Evolutionary conservation across 2,888 invertebrate genomes (phyloP).

Genomic region (Diplolepis rosae): DNA sequence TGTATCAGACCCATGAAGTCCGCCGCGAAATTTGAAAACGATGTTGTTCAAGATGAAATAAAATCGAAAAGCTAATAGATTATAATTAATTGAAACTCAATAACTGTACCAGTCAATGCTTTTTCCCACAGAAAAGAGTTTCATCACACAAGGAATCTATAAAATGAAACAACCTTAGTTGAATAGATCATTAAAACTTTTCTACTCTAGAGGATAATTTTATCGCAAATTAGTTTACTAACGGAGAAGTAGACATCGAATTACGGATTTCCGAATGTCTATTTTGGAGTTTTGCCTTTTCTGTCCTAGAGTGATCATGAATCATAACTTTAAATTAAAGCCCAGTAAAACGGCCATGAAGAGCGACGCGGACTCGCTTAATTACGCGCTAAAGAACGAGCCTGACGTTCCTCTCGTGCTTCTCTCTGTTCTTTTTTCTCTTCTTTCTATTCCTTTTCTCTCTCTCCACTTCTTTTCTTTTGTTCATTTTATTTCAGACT

Average conservation of each 20-base stretch:
- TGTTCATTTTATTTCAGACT: slow-evolving; percentile 4
- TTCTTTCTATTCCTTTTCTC: not conserved
- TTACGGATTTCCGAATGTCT: slow-evolving; percentile 7
- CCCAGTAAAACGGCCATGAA: slow-evolving; percentile 48
- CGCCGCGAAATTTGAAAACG: not conserved
- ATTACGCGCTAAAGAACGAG: slow-evolving; percentile 33
- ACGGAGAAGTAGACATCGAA: not conserved
- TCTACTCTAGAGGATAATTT: not conserved
- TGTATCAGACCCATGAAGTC: not conserved
- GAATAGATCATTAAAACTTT: not conserved
- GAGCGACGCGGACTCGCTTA: slow-evolving; percentile 38
- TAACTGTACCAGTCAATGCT: too few species aligned
- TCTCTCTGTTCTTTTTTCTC: not conserved
- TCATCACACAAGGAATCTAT: not conserved
- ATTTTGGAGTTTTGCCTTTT: not conserved
- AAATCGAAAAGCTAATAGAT: too few species aligned
- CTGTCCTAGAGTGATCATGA: slow-evolving; percentile 19
- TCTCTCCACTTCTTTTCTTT: slow-evolving; percentile 13
- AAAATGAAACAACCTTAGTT: not conserved
- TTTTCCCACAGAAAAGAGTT: too few species aligned
- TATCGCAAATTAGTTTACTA: not conserved
- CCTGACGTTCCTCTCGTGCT: slow-evolving; percentile 23
- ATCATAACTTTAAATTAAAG: slow-evolving; percentile 51
- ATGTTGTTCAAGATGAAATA: too few species aligned
- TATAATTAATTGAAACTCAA: too few species aligned